Percentiles rank a stretch among this genome's conserved stretches.
Conservation (phyloP, 2,888 invertebrate species). For the Biston betularia region DNA sequence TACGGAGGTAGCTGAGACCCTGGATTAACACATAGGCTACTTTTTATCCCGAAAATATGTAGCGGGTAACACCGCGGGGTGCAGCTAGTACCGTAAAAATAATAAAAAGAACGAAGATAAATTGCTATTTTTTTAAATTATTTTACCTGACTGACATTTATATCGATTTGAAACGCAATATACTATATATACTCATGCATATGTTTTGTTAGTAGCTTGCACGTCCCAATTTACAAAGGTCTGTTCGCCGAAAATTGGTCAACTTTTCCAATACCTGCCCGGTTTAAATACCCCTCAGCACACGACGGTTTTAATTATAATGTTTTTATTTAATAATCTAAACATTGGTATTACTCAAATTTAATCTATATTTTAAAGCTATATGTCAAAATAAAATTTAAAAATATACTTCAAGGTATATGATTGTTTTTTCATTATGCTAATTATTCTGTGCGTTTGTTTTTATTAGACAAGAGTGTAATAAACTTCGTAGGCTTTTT, state of each 20-base stretch:
- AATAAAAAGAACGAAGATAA: too few relatives aligned
- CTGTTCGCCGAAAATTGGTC: conserved; percentile 24
- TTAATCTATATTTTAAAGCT: too few relatives aligned
- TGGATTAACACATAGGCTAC: too few relatives aligned
- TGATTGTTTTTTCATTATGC: too few relatives aligned
- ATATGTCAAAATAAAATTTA: too few relatives aligned
- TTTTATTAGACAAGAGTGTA: conserved; percentile 1
- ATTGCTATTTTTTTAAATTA: background rate
- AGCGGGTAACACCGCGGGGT: too few relatives aligned
- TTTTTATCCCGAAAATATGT: too few relatives aligned
- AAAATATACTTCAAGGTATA: too few relatives aligned
- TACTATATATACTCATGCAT: background rate
- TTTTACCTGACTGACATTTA: background rate
- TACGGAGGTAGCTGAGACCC: too few relatives aligned
- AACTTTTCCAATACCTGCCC: conserved; percentile 31
- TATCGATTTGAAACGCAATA: background rate
- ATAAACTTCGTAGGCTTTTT: conserved; percentile 32
- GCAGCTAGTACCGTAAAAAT: too few relatives aligned
- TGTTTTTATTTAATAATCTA: conserved; percentile 32
- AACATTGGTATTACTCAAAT: background rate
- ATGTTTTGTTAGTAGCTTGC: conserved; percentile 12
- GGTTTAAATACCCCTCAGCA: conserved; percentile 14
- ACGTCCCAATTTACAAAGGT: conserved; percentile 23
- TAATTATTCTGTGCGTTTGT: too few relatives aligned
- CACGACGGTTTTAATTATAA: conserved; percentile 37